Percentiles rank a stretch among this genome's conserved stretches.
Conservation (phyloP, 2,113 vertebrate genomes). For the Aspidoscelis tigris region DNA sequence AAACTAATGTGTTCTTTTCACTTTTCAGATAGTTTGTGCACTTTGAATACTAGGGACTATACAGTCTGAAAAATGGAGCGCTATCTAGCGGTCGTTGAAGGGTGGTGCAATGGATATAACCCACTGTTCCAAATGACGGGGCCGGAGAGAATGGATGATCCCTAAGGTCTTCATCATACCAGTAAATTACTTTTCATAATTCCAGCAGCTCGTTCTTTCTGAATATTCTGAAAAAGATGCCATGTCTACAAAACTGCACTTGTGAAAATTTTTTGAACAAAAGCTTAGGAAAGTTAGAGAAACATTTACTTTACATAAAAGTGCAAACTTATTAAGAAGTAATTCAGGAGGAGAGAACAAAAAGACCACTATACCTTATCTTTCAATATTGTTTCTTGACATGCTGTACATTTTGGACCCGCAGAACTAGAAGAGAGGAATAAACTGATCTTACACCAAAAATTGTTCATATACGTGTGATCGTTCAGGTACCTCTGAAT, state of each 20-base stretch:
- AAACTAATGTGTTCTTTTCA: no score
- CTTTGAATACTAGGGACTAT: no score
- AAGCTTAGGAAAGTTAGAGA: not conserved
- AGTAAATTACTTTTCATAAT: not conserved
- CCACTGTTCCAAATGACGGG: no score
- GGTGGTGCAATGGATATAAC: no score
- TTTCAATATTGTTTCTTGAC: constrained; percentile 81
- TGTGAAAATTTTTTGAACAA: not conserved
- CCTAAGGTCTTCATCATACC: no score
- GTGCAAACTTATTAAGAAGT: not conserved
- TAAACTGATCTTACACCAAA: constrained; percentile 30
- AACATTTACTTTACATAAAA: not conserved
- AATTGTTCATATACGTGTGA: not conserved
- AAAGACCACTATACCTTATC: constrained; percentile 76
- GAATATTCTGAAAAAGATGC: not conserved
- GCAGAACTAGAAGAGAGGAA: constrained; percentile 71
- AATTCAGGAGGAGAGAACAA: not conserved
- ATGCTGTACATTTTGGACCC: constrained; percentile 80
- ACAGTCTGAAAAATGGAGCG: no score
- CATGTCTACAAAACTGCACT: not conserved
- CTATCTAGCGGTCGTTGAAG: no score
- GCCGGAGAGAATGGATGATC: no score
- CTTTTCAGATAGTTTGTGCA: no score
- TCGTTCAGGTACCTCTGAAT: not conserved
- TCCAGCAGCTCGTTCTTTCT: not conserved